Evolutionary conservation across 2,888 invertebrate genomes (phyloP).

Genomic region (Cyrtodaria siliqua): DNA sequence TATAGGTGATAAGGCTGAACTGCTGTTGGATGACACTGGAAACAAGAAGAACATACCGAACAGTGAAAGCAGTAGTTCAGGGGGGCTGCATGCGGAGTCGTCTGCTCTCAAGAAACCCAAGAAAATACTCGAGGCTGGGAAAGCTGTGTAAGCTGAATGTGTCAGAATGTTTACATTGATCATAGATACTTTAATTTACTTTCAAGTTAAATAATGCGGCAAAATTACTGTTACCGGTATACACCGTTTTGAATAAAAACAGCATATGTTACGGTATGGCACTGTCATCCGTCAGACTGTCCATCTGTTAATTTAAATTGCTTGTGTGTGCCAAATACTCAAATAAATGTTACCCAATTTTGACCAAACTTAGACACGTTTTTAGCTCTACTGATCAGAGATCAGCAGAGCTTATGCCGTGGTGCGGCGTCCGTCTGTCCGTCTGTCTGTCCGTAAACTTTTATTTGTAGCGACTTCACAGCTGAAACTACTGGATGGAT

Average conservation of each 20-base stretch:
- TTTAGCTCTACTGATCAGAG: too few species aligned
- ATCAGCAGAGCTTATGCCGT: too few species aligned
- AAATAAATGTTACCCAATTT: too few species aligned
- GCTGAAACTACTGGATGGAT: too few species aligned
- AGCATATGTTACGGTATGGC: too few species aligned
- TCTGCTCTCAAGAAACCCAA: slow-evolving; percentile 64
- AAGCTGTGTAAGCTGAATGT: slow-evolving; percentile 59
- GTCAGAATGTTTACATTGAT: not conserved
- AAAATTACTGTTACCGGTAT: not conserved
- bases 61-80: slow-evolving; percentile 49
- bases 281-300: too few species aligned
- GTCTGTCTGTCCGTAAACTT: too few species aligned
- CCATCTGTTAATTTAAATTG: too few species aligned
- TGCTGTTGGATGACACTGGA: slow-evolving; percentile 63
- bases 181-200: not conserved
- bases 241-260: not conserved
- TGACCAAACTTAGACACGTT: too few species aligned
- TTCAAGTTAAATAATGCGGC: not conserved
- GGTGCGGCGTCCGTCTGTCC: too few species aligned
- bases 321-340: too few species aligned
- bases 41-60: slow-evolving; percentile 22
- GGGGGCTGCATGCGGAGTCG: slow-evolving; percentile 38
- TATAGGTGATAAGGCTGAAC: slow-evolving; percentile 71
- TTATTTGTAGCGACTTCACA: too few species aligned
- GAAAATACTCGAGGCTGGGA: slow-evolving; percentile 59